phyloP scores from a whole-genome alignment of 2,113 vertebrate genomes.

The Forbesichthys agassizii region DNA sequence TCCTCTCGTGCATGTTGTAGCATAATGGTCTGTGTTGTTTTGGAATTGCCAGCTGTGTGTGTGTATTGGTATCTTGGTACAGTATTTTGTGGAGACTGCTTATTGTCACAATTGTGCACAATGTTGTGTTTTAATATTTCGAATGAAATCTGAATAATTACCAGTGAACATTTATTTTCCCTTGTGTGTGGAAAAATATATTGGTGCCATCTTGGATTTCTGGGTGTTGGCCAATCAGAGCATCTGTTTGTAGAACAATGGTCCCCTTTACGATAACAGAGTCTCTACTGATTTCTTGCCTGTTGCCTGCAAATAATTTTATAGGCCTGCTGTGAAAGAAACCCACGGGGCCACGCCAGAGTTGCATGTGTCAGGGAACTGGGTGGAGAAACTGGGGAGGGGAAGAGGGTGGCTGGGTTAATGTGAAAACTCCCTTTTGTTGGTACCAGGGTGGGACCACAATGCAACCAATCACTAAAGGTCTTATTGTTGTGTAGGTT shows the following conservation, averaged over 20 bases:
- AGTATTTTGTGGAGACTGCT: too few relatives aligned
- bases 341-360: slow-evolving; percentile 33
- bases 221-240: slow-evolving; percentile 45
- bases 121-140: neutral
- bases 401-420: slow-evolving; percentile 10
- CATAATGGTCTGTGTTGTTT: too few relatives aligned
- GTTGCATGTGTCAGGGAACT: slow-evolving; percentile 12
- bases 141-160: neutral
- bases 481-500: slow-evolving; percentile 10
- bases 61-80: neutral
- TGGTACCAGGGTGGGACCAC: slow-evolving; percentile 12
- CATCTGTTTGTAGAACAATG: slow-evolving; percentile 62
- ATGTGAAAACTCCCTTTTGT: neutral
- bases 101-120: too few relatives aligned
- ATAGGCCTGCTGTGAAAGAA: slow-evolving; percentile 50
- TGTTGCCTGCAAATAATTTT: slow-evolving; percentile 66
- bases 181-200: neutral
- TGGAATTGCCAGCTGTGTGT: neutral
- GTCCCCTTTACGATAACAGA: slow-evolving; percentile 70
- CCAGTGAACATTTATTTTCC: neutral
- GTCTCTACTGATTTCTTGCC: slow-evolving; percentile 66
- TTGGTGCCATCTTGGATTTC: slow-evolving; percentile 37
- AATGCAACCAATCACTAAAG: neutral
- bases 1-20: too few relatives aligned
- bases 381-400: neutral